Percentiles rank a stretch among this genome's conserved stretches.
phyloP scores from a whole-genome alignment of 2,113 vertebrate species.

The Leptobrachium leishanense region DNA sequence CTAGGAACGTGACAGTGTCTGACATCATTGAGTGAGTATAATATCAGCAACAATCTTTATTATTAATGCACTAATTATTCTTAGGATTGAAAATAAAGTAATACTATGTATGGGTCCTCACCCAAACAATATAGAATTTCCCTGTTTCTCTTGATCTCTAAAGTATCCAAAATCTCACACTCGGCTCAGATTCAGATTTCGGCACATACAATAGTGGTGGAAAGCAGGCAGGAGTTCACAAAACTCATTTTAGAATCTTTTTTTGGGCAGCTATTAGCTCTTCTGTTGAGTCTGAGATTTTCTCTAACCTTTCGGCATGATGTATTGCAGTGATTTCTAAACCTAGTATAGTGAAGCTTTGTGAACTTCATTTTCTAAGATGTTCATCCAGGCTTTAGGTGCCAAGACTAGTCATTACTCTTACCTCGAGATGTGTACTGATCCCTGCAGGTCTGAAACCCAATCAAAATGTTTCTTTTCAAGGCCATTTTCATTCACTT shows the following conservation, averaged over 20 bases:
- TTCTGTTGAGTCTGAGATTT: slow-evolving; percentile 52
- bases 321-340: background rate
- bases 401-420: background rate
- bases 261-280: slow-evolving; percentile 53
- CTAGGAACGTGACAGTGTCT: no score
- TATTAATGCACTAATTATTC: no score
- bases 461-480: background rate
- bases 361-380: no score
- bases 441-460: slow-evolving; percentile 1
- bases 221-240: slow-evolving; percentile 62
- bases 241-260: slow-evolving; percentile 55
- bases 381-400: background rate
- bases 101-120: no score
- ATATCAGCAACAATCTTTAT: no score
- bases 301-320: slow-evolving; percentile 43
- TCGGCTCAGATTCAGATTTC: slow-evolving; percentile 56
- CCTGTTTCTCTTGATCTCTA: slow-evolving; percentile 72
- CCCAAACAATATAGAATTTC: slow-evolving; percentile 58
- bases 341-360: no score
- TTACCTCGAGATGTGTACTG: background rate
- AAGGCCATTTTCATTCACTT: background rate
- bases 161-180: slow-evolving; percentile 85
- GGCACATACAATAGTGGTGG: slow-evolving; percentile 47
- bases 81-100: no score
- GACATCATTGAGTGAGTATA: no score